These are phyloP conservation scores for Cosmopolites sordidus DNA, from an alignment of 2,888 invertebrate species.

Conservation along the genomic window DNA sequence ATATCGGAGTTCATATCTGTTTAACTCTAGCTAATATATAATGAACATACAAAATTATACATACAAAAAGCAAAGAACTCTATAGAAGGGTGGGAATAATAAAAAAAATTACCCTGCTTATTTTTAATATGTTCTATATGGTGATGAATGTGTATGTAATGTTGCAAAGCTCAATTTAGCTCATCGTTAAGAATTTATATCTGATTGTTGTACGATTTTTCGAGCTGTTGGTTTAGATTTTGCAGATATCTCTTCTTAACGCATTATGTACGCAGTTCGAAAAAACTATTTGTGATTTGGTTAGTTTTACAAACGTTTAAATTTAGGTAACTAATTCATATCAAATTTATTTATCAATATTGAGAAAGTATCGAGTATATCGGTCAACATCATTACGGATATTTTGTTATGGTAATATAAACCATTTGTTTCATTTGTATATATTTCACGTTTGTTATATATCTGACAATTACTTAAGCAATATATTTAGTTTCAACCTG, in stretches of 20 bases:
- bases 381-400: conserved; percentile 34
- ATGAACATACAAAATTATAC: no score
- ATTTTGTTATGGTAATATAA: conserved; percentile 32
- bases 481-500: conserved; percentile 36
- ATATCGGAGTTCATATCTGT: conserved; percentile 20
- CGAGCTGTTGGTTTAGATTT: no score
- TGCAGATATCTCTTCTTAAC: no score
- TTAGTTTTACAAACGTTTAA: conserved; percentile 35
- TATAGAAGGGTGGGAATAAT: no score
- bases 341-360: conserved; percentile 48
- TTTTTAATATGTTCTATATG: no score
- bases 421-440: conserved; percentile 36
- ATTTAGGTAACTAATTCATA: conserved; percentile 46
- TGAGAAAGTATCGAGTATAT: conserved; percentile 36
- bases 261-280: neutral
- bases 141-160: no score
- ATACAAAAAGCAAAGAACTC: no score
- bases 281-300: neutral
- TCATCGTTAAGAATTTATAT: no score
- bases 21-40: conserved; percentile 15
- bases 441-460: conserved; percentile 37
- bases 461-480: conserved; percentile 40
- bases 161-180: no score
- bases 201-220: no score
- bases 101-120: no score